Evolutionary conservation across 2,888 invertebrate species (phyloP), one percentile per base, ranked within the genome.

Genomic region (Athalia rosae): DNA sequence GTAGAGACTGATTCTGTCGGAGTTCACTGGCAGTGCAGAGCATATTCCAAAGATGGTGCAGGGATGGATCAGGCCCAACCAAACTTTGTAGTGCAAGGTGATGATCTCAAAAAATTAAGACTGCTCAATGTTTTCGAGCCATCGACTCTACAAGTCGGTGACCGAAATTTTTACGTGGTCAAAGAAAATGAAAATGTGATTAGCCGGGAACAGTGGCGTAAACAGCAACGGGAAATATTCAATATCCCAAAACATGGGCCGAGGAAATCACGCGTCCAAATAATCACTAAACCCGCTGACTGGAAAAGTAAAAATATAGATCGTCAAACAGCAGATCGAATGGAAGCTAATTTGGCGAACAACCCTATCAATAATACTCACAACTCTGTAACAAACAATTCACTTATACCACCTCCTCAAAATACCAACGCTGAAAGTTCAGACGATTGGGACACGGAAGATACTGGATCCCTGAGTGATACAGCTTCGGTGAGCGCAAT

Each of bases 71-170:
- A 94, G 78, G 91, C 91, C 79, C 94, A 95, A 82, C 95, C 95
- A 9, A 94, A 93, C 84, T 91, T 91, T 74, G 89, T 92, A n/a
- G 91, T 95, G 1, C 90, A 93, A 86, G 95, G 95, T 77, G 95
- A 96, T 11, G 95, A 97, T 85, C 91, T 98, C 43, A 94, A 95
- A 87, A 94, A 96, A 84, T 91, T 98, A 73, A 95, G 96, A 88
- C 92, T 96, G 80, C 90, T 98, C 80, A 97, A 97, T 87, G 94
- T 96, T 77, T 96, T 97, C 85, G 96, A 96, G 88, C 95, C 96
- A 61, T 96, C 96, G 88, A 96, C 96, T 82, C 92, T 97, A 82
- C 97, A 98, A 91, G 94, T 98, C 63, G 96, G 97, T 77, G 98
- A 98, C 90, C 93, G 97, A 80, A 95, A 95, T 90, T 95, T 95